Base-by-base conservation (phyloP, 2,797 vertebrate genomes). In the Falco concolor region DNA sequence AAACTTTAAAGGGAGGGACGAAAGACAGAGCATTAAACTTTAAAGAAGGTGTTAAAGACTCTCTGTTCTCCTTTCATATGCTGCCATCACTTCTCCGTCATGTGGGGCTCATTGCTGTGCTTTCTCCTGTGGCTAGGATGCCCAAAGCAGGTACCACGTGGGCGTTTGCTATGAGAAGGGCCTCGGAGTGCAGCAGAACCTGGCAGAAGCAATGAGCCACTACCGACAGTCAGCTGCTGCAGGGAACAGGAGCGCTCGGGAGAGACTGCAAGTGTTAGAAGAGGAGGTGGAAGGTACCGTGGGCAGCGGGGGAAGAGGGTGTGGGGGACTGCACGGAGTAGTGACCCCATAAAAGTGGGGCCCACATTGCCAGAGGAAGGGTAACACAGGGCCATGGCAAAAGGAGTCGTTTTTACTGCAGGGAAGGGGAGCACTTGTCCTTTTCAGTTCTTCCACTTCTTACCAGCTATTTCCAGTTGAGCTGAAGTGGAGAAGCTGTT, bases 111-210 rank as follows among this genome's bases (percentile, higher is more conserved):
- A 90, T 74, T 47, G 34, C 52, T 34, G n/a, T 70, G 75, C 70
- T 84, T 22, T 13, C 34, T 54, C 49, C 89, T 69, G 63, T 59
- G 69, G 54, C 65, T 96, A 99, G 99, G 98, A 99, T 89, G 88
- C 97, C 86, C 98, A 98, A 8, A 99, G 99, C 89, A 98, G 98
- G 88, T 98, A 98, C 81, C 98, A 98, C 61, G 96, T 99, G 97
- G 99, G 98, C 23, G 97, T 99, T 95, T 99, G 99, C 96, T 99
- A 98, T 68, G 98, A 99, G 97, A 97, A 96, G n/a, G 99, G 98
- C 79, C 98, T 99, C 32, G 99, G 98, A 8, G 98, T 99, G 70
- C 97, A 94, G 80, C 98, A 84, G 93, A 98, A 98, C 95, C 49
- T 97, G 86, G 97, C 69, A 19, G 98, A 97, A 27, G 99, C 99